Conservation (phyloP, 2,888 invertebrate genomes). For the Phragmatobia fuliginosa region DNA sequence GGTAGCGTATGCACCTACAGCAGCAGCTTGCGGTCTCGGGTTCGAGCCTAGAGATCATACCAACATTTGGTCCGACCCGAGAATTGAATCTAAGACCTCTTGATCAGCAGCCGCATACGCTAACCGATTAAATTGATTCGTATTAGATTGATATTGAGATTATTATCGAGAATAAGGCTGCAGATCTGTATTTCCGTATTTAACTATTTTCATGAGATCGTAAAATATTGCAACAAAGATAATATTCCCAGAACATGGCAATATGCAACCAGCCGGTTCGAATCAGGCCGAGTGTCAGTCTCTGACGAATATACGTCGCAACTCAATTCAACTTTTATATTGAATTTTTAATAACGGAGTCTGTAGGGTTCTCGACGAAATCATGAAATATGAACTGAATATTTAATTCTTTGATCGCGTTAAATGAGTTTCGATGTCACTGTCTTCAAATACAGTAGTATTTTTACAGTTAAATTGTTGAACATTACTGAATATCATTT, state of each 20-base stretch:
- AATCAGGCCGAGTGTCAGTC: constrained; percentile 27
- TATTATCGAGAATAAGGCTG: too few relatives aligned
- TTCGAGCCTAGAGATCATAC: too few relatives aligned
- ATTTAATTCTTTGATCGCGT: constrained; percentile 42
- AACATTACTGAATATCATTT: background rate
- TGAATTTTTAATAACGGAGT: constrained; percentile 58
- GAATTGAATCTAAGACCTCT: too few relatives aligned
- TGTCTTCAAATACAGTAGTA: constrained; percentile 14
- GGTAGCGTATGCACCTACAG: too few relatives aligned
- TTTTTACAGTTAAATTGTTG: background rate
- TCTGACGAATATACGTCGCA: constrained; percentile 31
- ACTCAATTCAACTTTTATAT: constrained; percentile 60
- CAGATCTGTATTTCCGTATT: background rate
- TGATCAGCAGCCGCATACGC: too few relatives aligned
- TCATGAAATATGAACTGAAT: constrained; percentile 44
- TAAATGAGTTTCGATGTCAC: constrained; percentile 32
- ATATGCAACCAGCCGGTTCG: constrained; percentile 7
- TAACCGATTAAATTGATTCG: too few relatives aligned
- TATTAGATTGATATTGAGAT: too few relatives aligned
- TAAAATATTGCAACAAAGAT: background rate
- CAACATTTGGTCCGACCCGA: too few relatives aligned
- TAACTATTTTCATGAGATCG: background rate
- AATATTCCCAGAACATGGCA: background rate
- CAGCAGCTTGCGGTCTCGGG: too few relatives aligned
- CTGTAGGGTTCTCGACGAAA: constrained; percentile 25